phyloP scores from a whole-genome alignment of 2,113 vertebrate genomes.

The Cyprinus carpio region DNA sequence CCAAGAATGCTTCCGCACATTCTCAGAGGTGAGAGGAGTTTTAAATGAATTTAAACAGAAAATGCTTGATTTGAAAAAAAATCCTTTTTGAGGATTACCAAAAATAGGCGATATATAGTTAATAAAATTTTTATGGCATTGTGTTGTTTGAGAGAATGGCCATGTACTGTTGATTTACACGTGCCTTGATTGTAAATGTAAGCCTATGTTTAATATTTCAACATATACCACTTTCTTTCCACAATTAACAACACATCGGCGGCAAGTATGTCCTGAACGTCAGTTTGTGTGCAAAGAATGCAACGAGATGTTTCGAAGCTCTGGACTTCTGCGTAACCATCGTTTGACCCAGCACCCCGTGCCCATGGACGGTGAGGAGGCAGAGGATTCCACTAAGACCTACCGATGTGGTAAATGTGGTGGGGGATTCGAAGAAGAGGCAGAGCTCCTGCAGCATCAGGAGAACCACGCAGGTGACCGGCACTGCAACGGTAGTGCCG shows the following conservation, averaged over 20 bases:
- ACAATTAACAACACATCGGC: slow-evolving; percentile 73
- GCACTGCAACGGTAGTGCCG: slow-evolving; percentile 72
- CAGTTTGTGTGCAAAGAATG: slow-evolving; percentile 78
- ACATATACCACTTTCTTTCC: neutral
- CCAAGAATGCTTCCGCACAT: slow-evolving; percentile 77
- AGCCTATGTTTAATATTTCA: slow-evolving; percentile 18
- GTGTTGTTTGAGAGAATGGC: neutral
- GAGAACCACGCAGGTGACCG: slow-evolving; percentile 74
- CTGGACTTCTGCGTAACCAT: slow-evolving; percentile 74
- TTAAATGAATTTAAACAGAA: neutral
- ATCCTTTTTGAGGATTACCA: neutral
- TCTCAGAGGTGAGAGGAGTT: slow-evolving; percentile 73
- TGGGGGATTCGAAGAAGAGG: slow-evolving; percentile 71
- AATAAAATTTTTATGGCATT: neutral
- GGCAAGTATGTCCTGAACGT: slow-evolving; percentile 77
- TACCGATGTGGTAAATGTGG: slow-evolving; percentile 76
- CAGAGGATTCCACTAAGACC: slow-evolving; percentile 69
- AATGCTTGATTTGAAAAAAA: neutral
- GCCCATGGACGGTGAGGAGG: slow-evolving; percentile 60
- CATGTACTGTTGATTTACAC: neutral
- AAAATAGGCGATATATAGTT: neutral
- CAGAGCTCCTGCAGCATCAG: slow-evolving; percentile 73
- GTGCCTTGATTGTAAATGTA: neutral
- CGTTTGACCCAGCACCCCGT: slow-evolving; percentile 73
- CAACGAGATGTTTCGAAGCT: slow-evolving; percentile 73